phyloP scores from a whole-genome alignment of 2,113 vertebrate species.

The Jacana jacana region DNA sequence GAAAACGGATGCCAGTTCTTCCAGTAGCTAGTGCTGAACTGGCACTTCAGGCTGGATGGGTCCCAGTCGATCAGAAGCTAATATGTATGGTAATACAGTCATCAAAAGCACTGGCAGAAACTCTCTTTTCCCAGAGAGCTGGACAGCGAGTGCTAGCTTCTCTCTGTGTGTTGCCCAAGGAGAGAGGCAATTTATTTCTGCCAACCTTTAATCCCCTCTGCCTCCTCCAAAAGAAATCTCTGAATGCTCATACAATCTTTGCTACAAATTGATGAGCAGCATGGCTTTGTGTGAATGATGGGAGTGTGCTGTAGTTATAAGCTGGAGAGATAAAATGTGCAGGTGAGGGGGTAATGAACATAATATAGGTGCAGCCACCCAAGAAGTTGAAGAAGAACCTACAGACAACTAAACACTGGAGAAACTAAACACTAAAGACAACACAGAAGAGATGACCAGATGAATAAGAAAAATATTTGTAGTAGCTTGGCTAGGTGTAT shows the following conservation, averaged over 20 bases:
- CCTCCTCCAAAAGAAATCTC: background rate
- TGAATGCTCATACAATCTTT: background rate
- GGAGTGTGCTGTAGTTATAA: background rate
- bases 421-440: background rate
- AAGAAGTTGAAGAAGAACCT: background rate
- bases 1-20: conserved; percentile 10
- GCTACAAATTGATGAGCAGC: background rate
- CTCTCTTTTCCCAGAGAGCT: background rate
- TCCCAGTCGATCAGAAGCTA: background rate
- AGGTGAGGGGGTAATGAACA: background rate
- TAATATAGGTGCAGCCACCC: background rate
- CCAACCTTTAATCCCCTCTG: background rate
- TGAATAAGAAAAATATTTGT: background rate
- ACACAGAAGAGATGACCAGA: background rate
- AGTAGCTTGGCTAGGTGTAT: background rate
- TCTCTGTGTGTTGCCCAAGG: background rate
- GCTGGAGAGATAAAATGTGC: background rate
- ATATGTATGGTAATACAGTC: background rate
- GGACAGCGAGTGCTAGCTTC: background rate
- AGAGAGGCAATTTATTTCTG: background rate
- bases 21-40: background rate
- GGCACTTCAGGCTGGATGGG: background rate
- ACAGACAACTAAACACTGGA: background rate
- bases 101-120: background rate
- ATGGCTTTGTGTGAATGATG: background rate